Evolutionary conservation across 2,888 invertebrate genomes (phyloP).

Genomic region (Aleiodes leptofemur): DNA sequence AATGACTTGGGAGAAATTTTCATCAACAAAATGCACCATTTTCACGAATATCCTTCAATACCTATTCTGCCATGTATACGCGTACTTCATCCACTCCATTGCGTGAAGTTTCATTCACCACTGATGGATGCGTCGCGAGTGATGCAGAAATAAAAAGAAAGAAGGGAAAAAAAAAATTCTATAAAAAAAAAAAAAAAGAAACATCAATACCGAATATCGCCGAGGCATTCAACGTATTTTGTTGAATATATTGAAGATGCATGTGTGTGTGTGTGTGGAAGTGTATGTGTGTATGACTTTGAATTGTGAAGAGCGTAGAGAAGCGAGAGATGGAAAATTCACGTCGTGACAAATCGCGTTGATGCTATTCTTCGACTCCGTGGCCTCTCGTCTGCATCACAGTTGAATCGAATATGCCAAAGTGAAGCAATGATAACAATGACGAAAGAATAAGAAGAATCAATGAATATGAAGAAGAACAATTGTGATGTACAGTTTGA

Average conservation of each 20-base stretch:
- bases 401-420: slow-evolving; percentile 29
- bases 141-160: neutral
- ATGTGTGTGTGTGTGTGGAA: slow-evolving; percentile 7
- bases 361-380: slow-evolving; percentile 55
- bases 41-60: too few species aligned
- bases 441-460: slow-evolving; percentile 15
- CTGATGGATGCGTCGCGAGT: slow-evolving; percentile 18
- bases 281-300: neutral
- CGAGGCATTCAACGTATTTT: neutral
- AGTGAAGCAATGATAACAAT: slow-evolving; percentile 19
- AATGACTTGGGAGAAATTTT: too few species aligned
- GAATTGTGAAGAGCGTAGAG: slow-evolving; percentile 5
- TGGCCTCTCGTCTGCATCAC: slow-evolving; percentile 37
- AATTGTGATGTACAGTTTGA: slow-evolving; percentile 39
- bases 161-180: neutral
- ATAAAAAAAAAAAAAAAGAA: neutral
- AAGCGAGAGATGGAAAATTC: slow-evolving; percentile 46
- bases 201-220: neutral
- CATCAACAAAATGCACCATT: too few species aligned
- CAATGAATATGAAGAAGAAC: slow-evolving; percentile 22
- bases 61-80: too few species aligned
- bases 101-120: slow-evolving; percentile 1
- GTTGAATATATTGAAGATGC: neutral
- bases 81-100: too few species aligned
- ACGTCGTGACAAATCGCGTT: slow-evolving; percentile 62